These are phyloP conservation scores for Cotesia typhae DNA, from an alignment of 1,140 invertebrate genomes.

Conservation along the genomic window DNA sequence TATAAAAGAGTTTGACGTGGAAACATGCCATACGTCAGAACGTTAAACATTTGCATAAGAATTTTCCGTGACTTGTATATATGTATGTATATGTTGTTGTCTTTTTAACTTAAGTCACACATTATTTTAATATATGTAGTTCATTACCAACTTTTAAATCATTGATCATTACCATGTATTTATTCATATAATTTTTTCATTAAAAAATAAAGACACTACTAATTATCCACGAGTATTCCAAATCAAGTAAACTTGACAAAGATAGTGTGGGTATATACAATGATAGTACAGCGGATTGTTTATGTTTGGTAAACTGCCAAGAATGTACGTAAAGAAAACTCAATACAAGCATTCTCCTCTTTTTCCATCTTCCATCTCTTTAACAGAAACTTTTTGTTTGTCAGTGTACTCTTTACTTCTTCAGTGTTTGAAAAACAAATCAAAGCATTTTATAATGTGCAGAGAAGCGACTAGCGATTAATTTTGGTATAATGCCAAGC, in stretches of 20 bases:
- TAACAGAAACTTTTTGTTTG: no score
- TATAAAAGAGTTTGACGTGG: constrained; percentile 9
- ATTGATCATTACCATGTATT: not conserved
- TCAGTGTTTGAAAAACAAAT: constrained; percentile 1
- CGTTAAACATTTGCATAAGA: constrained; percentile 27
- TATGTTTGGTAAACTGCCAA: constrained; percentile 3
- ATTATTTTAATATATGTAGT: not conserved
- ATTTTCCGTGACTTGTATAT: constrained; percentile 2
- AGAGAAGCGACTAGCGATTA: not conserved
- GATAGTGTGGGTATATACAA: not conserved
- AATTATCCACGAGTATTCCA: not conserved
- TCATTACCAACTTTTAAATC: no score
- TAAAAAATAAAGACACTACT: no score
- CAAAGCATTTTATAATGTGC: constrained; percentile 6
- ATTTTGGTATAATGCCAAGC: constrained; percentile 4
- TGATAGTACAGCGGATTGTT: not conserved
- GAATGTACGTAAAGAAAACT: constrained; percentile 18
- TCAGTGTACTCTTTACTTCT: no score
- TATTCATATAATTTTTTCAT: not conserved
- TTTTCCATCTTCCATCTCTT: constrained; percentile 5
- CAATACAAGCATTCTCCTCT: constrained; percentile 11
- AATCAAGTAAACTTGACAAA: not conserved
- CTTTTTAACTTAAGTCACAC: not conserved
- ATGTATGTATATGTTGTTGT: not conserved
- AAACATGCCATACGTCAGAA: constrained; percentile 2